Evolutionary conservation across 2,113 vertebrate species (phyloP).

Genomic region (Xiphorhynchus elegans): DNA sequence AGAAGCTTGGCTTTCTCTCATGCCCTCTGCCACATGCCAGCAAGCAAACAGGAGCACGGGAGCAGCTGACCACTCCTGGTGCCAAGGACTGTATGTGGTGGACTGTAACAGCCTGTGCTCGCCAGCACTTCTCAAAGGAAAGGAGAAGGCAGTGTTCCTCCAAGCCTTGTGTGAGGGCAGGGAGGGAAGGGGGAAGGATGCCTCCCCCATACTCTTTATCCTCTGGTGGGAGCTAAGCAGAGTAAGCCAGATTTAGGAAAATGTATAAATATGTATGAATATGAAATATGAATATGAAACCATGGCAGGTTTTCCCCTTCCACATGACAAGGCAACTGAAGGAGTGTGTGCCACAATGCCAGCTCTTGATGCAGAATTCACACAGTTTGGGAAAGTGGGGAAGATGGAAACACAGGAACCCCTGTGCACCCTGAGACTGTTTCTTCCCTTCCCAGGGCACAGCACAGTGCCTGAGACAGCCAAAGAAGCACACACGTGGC

Average conservation of each 20-base stretch:
- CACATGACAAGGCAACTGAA: background rate
- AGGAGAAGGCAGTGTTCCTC: background rate
- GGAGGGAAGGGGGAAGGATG: background rate
- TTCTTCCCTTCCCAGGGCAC: background rate
- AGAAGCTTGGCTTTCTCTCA: background rate
- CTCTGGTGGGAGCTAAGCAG: background rate
- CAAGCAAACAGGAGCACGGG: background rate
- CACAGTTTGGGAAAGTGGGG: rapidly evolving
- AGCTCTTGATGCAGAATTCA: background rate
- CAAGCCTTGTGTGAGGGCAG: background rate
- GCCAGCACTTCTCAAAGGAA: background rate
- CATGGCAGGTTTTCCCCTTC: background rate
- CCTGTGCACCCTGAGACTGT: background rate
- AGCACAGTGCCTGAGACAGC: background rate
- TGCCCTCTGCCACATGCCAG: background rate
- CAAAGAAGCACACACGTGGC: background rate
- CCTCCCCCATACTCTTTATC: background rate
- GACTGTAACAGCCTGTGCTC: background rate
- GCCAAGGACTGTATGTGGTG: background rate
- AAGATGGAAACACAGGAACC: background rate
- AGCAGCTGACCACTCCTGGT: constrained; percentile 1
- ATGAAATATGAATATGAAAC: background rate
- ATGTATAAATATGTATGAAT: background rate
- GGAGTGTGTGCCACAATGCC: rapidly evolving
- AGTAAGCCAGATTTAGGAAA: background rate